A percentile compares a stretch with the other conserved stretches of the same genome.
phyloP scores from a whole-genome alignment of 2,888 invertebrate species.

The Nephrotoma appendiculata region DNA sequence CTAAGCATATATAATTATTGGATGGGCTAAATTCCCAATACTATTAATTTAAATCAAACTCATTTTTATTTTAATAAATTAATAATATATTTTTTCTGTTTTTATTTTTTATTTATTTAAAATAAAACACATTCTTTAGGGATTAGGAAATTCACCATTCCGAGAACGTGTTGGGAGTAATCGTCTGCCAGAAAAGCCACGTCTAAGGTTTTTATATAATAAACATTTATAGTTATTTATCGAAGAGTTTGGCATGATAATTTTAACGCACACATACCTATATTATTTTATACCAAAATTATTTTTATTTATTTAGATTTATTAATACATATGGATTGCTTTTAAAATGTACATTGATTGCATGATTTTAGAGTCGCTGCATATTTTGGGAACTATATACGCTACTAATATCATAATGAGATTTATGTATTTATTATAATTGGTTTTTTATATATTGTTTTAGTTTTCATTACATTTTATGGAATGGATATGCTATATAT shows the following conservation, averaged over 20 bases:
- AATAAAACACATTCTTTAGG: slow-evolving; percentile 22
- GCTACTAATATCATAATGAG: not conserved
- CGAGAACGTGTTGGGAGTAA: slow-evolving; percentile 82
- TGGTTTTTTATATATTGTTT: not conserved
- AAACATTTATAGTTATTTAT: slow-evolving; percentile 5
- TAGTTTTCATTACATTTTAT: not conserved
- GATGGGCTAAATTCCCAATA: not conserved
- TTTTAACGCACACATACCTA: not conserved
- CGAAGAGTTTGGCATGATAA: not conserved
- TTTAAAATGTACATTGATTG: not conserved
- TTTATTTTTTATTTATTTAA: not conserved
- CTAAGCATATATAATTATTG: too few relatives aligned
- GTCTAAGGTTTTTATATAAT: slow-evolving; percentile 49
- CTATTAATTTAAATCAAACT: not conserved
- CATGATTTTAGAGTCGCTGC: not conserved
- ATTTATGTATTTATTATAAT: not conserved
- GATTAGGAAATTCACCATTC: slow-evolving; percentile 64
- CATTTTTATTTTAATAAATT: slow-evolving; percentile 7
- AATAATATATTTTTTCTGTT: not conserved
- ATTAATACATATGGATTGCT: not conserved
- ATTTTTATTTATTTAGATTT: not conserved
- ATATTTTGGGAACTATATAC: not conserved
- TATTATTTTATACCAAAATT: not conserved
- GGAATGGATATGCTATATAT: not conserved
- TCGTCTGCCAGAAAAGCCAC: slow-evolving; percentile 58